phyloP scores from a whole-genome alignment of 2,888 invertebrate species.

The Callosobruchus maculatus region DNA sequence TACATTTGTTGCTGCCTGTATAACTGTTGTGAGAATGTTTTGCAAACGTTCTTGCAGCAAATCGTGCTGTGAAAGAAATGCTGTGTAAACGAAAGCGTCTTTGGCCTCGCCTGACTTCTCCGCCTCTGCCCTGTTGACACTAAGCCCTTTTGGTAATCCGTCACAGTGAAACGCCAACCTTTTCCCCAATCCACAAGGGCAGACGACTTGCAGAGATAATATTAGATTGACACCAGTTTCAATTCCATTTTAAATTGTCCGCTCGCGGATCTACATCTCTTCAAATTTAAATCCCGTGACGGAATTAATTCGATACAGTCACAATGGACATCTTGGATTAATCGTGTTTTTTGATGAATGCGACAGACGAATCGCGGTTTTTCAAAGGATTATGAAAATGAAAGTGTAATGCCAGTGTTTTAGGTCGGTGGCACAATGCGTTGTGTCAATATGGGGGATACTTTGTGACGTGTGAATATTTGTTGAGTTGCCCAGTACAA shows the following conservation, averaged over 20 bases:
- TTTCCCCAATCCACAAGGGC: constrained; percentile 18
- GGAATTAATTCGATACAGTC: constrained; percentile 40
- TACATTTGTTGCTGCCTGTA: too few relatives aligned
- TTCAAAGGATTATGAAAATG: not conserved
- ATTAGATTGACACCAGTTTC: constrained; percentile 47
- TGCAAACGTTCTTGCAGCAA: too few relatives aligned
- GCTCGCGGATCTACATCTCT: constrained; percentile 44
- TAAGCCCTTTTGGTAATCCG: constrained; percentile 45
- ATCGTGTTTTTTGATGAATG: not conserved
- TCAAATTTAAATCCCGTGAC: constrained; percentile 41
- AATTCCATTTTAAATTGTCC: constrained; percentile 46
- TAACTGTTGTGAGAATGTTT: too few relatives aligned
- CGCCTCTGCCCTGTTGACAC: constrained; percentile 40
- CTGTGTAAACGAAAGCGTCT: too few relatives aligned
- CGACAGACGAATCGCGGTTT: not conserved
- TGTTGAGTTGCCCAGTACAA: not conserved
- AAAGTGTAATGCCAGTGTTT: not conserved
- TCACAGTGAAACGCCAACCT: constrained; percentile 41
- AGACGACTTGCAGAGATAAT: constrained; percentile 41
- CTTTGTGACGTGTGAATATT: not conserved
- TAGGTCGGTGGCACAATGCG: not conserved
- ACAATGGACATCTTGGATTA: constrained; percentile 16
- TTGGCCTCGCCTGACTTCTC: too few relatives aligned
- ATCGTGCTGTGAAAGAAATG: too few relatives aligned
- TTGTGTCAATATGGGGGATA: not conserved